Conservation (phyloP, 2,113 vertebrate genomes). For the Trinectes maculatus region DNA sequence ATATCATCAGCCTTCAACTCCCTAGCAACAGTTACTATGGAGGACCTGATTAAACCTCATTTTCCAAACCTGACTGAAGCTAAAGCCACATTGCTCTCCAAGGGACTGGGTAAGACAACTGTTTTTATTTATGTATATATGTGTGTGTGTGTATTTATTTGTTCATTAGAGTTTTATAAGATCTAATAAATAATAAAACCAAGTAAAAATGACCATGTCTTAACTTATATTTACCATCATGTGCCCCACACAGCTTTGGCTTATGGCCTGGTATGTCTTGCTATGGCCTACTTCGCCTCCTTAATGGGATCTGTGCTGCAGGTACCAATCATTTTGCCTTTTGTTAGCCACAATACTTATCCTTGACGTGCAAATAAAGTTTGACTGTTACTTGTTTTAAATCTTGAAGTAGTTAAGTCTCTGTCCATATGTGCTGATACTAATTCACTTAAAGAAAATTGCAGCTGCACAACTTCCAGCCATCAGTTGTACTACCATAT, state of each 20-base stretch:
- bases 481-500: neutral
- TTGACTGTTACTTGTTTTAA: no score
- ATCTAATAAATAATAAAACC: no score
- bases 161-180: no score
- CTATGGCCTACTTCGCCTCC: constrained; percentile 96
- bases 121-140: neutral
- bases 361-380: neutral
- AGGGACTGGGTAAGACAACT: constrained; percentile 85
- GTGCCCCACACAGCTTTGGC: constrained; percentile 80
- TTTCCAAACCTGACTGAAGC: constrained; percentile 86
- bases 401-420: neutral
- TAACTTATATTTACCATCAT: neutral
- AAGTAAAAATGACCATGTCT: no score
- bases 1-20: constrained; percentile 98
- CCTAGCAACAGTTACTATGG: constrained; percentile 94
- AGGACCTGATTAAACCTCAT: constrained; percentile 92
- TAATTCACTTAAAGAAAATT: neutral
- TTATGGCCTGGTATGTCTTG: constrained; percentile 93
- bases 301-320: constrained; percentile 92
- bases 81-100: constrained; percentile 88
- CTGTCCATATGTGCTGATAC: neutral
- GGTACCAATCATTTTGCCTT: constrained; percentile 76
- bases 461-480: neutral
- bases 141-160: no score
- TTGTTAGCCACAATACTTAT: no score